Conservation (phyloP, 2,797 vertebrate species). For the Sebastolobus altivelis region DNA sequence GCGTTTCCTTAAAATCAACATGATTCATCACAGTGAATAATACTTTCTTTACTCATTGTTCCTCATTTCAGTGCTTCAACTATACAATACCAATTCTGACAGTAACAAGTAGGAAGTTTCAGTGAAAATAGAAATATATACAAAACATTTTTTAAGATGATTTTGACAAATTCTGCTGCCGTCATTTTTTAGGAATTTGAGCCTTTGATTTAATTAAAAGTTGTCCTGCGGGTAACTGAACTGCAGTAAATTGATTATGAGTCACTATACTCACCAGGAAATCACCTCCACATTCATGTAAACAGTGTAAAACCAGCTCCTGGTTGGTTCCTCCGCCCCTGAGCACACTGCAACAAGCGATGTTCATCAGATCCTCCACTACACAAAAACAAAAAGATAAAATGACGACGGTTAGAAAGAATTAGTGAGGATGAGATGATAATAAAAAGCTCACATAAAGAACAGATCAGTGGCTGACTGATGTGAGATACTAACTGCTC, state of each 20-base stretch:
- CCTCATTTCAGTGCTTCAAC: background rate
- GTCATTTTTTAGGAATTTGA: too few species aligned
- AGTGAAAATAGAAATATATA: background rate
- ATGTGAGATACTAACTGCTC: slow-evolving; percentile 55
- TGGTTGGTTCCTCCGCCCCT: slow-evolving; percentile 96
- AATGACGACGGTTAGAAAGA: background rate
- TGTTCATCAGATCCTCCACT: slow-evolving; percentile 93
- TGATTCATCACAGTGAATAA: background rate
- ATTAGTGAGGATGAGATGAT: background rate
- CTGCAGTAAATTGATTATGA: background rate
- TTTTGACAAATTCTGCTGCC: background rate
- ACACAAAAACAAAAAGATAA: background rate
- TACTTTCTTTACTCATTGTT: background rate
- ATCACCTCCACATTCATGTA: slow-evolving; percentile 92
- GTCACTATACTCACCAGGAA: slow-evolving; percentile 89
- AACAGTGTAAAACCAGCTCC: slow-evolving; percentile 94
- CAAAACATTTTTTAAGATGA: background rate
- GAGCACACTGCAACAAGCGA: slow-evolving; percentile 95
- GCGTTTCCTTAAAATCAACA: slow-evolving; percentile 66
- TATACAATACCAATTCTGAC: background rate
- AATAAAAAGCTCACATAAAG: background rate
- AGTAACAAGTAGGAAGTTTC: background rate
- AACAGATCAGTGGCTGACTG: background rate
- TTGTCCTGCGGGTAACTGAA: background rate
- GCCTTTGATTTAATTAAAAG: too few species aligned